Evolutionary conservation across 1,140 invertebrate genomes (phyloP), one percentile per base, ranked within the genome.

Genomic region (Planococcus citri): DNA sequence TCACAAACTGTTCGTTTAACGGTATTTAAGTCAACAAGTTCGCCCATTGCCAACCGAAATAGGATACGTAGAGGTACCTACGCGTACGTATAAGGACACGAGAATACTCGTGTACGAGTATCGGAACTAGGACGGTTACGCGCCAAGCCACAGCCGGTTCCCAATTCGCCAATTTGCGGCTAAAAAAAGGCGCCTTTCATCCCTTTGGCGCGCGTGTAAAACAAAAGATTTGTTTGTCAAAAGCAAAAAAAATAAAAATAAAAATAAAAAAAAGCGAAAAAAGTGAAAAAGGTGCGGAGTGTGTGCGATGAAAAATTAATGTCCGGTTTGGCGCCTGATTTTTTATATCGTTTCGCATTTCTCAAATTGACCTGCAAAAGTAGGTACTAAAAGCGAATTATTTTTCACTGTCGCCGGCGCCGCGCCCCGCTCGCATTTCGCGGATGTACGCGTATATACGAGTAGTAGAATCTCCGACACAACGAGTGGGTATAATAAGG

Each of bases 241-340:
- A 20, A 20, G 41, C 33, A 14, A 37, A 37, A 37, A 37, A 8
- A 37, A 14, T 37, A 37, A n/a, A n/a, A n/a, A n/a, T n/a, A n/a
- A n/a, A n/a, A n/a, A n/a, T n/a, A n/a, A n/a, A n/a, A n/a, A n/a
- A n/a, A n/a, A 6, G 33, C 33, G 33, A 14, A 6, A 37, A 37
- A 37, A 14, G 33, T 37, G 33, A 51, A 51, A 51, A 20, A 20
- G 10, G 41, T 51, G n/a, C n/a, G 6, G 41, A n/a, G 41, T 17
- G 41, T 20, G 41, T 51, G 17, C 41, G 41, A 51, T 51, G 41
- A 51, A 51, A 51, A 51, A 51, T 51, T 51, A 51, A 51, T 51
- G 41, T 51, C 41, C 41, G 41, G 41, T 51, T 51, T 51, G 41
- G 41, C 41, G 41, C 41, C 41, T 51, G 41, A 51, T 51, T 51